Evolutionary conservation across 1,140 invertebrate species (phyloP), one percentile per base, ranked within the genome.

Genomic region (Nixonia krombeini): DNA sequence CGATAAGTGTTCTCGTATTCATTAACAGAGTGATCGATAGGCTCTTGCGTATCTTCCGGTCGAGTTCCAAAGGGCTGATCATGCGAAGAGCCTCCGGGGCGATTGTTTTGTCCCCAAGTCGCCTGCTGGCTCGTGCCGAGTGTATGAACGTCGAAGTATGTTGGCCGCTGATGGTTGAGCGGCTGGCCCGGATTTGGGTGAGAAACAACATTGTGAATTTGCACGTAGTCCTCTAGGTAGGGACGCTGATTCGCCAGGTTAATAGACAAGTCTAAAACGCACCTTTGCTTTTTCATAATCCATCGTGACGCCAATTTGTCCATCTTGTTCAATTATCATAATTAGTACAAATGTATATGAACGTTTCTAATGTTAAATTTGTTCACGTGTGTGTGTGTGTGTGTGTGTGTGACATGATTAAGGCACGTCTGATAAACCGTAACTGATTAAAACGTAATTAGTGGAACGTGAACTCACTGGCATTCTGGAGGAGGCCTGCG

Each of bases 401-500:
- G n/a, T n/a, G n/a, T n/a, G n/a, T n/a, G n/a, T n/a, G n/a, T n/a
- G n/a, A n/a, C n/a, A n/a, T n/a, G n/a, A n/a, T n/a, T n/a, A n/a
- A n/a, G n/a, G n/a, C n/a, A n/a, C n/a, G n/a, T n/a, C n/a, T n/a
- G n/a, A n/a, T n/a, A n/a, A n/a, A n/a, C n/a, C n/a, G n/a, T n/a
- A n/a, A n/a, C n/a, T n/a, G n/a, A n/a, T n/a, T n/a, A n/a, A n/a
- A 21, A 21, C 6, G 6, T 35, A 15, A 26, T 17, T 57, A 6
- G 33, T 28, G 0, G 7, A 26, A 51, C 29, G 12, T 28, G 12
- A 78, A 92, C 93, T 94, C 86, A 95, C 93, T 94, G 76, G 93
- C 93, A 83, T 95, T 95, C 76, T 94, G 92, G 0, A 94, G 86
- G 7, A 88, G 76, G 84, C 87, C 80, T 80, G 84, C 75, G 82